Conservation (phyloP, 2,113 vertebrate genomes). For the Lepisosteus osseus region DNA sequence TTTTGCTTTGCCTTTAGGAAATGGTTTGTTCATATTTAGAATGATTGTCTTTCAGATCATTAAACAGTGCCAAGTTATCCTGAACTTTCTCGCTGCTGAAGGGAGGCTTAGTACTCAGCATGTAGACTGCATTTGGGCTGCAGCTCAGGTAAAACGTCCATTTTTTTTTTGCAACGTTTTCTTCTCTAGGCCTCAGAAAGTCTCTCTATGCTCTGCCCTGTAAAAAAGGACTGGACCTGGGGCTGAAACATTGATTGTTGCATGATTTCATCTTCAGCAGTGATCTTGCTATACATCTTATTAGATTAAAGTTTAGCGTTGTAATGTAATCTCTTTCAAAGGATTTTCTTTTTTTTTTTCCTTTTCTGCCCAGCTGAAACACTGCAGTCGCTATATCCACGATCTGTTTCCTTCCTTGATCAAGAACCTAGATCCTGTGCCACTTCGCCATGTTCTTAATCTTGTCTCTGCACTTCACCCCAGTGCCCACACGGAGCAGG, state of each 20-base stretch:
- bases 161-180: background rate
- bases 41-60: constrained; percentile 80
- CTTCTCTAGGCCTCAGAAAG: too few relatives aligned
- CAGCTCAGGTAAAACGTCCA: constrained; percentile 80
- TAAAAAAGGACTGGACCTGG: too few relatives aligned
- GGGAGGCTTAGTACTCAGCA: constrained; percentile 95
- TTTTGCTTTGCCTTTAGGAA: background rate
- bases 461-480: constrained; percentile 94
- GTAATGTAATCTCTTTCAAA: too few relatives aligned
- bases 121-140: constrained; percentile 97
- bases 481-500: constrained; percentile 96
- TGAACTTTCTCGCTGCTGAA: constrained; percentile 97
- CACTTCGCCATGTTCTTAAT: constrained; percentile 93
- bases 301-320: too few relatives aligned
- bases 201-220: too few relatives aligned
- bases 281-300: too few relatives aligned
- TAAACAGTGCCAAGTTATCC: constrained; percentile 98
- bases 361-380: constrained; percentile 78
- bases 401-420: constrained; percentile 97
- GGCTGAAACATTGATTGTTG: too few relatives aligned
- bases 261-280: too few relatives aligned
- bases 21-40: background rate
- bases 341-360: constrained; percentile 19
- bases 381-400: constrained; percentile 98
- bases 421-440: constrained; percentile 97